Evolutionary conservation across 1,140 invertebrate genomes (phyloP), one percentile per base, ranked within the genome.

Genomic region (Holcopasites calliopsidis): DNA sequence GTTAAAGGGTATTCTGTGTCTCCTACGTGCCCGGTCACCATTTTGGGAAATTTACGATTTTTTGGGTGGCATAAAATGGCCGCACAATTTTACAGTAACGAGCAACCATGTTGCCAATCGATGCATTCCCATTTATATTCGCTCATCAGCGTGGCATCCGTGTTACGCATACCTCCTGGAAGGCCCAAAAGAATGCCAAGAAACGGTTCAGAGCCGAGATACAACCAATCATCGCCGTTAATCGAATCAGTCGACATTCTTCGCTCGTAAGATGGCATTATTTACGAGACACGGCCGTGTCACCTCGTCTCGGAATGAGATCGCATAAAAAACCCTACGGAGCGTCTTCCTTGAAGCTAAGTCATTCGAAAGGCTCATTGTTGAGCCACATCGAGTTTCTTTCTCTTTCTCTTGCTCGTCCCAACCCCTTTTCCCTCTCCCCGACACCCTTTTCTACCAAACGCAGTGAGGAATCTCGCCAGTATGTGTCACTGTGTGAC

Each of bases 151-250:
- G n/a, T 13, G 4, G 3, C 16, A 28, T 31, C 8, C 31, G 6
- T 35, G n/a, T 23, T 21, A 33, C 10, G n/a, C 10, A 57, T 35
- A 57, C 1, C 13, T 16, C 13, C 16, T 23, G 21, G 3, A 61
- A 26, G 13, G 18, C 1, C 7, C 8, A 31, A 13, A 60, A 76
- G 77, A 83, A 68, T 75, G 79, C 58, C 69, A 40, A 50, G 69
- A 69, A 85, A 71, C 77, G 65, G 72, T 77, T 69, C 62, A 76
- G 66, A 78, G 79, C 13, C 23, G 77, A 80, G 84, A 86, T 83
- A 77, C 76, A 85, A 84, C 83, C 77, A 85, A 86, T 85, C 83
- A 80, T 84, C 83, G 79, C 78, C 74, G 83, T 75, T 75, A 75
- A 75, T 75, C 73, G 73, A 75, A 75, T 75, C 73, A 75, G 73